Percentiles rank a stretch among this genome's conserved stretches.
Conservation (phyloP, 2,113 vertebrate species). For the Rhinoderma darwinii region DNA sequence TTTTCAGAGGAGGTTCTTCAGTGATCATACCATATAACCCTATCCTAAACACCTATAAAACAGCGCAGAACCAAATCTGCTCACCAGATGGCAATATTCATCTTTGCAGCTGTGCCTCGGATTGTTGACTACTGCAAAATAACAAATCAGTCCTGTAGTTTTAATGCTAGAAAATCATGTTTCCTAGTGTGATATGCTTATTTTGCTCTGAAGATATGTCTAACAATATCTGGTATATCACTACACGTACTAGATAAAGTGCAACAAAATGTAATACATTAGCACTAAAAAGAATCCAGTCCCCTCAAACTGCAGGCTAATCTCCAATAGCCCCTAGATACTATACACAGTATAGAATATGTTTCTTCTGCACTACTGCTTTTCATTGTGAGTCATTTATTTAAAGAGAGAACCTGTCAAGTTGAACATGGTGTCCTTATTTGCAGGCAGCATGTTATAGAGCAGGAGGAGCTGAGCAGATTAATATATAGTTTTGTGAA, state of each 20-base stretch:
- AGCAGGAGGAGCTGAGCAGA: too few relatives aligned
- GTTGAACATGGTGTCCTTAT: too few relatives aligned
- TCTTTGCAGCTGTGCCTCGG: neutral
- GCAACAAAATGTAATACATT: neutral
- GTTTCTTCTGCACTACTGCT: neutral
- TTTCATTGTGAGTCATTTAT: neutral
- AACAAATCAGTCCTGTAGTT: neutral
- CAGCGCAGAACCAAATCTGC: neutral
- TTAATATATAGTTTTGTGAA: too few relatives aligned
- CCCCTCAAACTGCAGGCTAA: neutral
- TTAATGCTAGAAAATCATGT: neutral
- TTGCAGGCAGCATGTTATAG: too few relatives aligned
- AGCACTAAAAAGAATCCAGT: neutral
- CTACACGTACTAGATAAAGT: neutral
- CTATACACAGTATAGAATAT: neutral
- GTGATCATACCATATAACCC: neutral
- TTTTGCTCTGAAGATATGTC: neutral
- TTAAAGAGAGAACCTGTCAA: too few relatives aligned
- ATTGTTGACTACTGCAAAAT: neutral
- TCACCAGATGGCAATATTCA: neutral
- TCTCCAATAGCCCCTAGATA: neutral
- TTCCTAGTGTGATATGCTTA: neutral
- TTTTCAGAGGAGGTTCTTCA: neutral
- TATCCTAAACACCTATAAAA: neutral
- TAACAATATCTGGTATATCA: neutral